Conservation (phyloP, 2,888 invertebrate genomes). For the Spodoptera exigua region DNA sequence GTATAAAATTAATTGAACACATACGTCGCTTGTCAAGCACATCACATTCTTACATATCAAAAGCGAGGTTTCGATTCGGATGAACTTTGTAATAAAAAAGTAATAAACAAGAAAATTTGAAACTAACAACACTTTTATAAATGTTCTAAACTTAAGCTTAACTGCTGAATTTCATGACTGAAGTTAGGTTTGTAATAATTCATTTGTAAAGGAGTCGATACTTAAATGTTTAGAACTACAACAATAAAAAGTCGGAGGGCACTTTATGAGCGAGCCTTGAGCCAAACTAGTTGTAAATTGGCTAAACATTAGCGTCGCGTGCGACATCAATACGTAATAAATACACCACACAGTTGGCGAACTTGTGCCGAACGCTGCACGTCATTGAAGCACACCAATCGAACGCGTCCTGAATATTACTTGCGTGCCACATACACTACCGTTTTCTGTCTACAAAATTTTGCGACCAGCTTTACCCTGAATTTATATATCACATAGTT, state of each 20-base stretch:
- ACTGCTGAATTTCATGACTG: constrained; percentile 26
- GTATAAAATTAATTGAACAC: constrained; percentile 15
- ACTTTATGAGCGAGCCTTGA: constrained; percentile 59
- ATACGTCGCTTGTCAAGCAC: not conserved
- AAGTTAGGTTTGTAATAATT: constrained; percentile 34
- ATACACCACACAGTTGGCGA: constrained; percentile 59
- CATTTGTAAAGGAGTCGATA: constrained; percentile 37
- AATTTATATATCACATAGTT: constrained; percentile 34
- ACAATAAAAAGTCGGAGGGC: constrained; percentile 46
- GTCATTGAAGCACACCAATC: constrained; percentile 24
- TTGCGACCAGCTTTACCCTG: constrained; percentile 16
- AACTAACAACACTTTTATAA: constrained; percentile 15
- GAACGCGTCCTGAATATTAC: constrained; percentile 43
- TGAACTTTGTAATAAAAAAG: constrained; percentile 11
- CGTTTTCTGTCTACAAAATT: constrained; percentile 20
- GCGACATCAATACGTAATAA: constrained; percentile 67
- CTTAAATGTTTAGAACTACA: constrained; percentile 38
- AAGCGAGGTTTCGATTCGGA: not conserved
- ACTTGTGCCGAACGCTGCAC: constrained; percentile 33
- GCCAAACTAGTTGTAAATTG: constrained; percentile 67
- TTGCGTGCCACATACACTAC: constrained; percentile 38
- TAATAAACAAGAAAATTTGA: constrained; percentile 15
- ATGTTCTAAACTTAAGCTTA: constrained; percentile 9
- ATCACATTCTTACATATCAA: constrained; percentile 5
- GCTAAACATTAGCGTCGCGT: constrained; percentile 69